Conservation (phyloP, 1,140 invertebrate genomes). For the Camponotus vicinus region DNA sequence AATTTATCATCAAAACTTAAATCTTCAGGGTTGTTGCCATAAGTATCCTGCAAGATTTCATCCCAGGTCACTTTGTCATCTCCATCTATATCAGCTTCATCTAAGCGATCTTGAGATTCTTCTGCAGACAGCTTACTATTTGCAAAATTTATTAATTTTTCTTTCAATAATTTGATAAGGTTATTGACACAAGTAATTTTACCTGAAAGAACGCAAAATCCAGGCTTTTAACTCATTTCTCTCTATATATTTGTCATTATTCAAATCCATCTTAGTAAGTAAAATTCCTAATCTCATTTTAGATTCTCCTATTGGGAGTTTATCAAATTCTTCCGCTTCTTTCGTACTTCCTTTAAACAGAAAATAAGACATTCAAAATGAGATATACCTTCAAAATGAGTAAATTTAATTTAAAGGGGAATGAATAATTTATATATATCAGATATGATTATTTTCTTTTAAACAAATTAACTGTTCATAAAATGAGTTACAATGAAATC, state of each 20-base stretch:
- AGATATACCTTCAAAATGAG: background rate
- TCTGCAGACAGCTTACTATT: constrained; percentile 94
- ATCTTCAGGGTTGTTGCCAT: constrained; percentile 89
- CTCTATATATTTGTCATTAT: constrained; percentile 92
- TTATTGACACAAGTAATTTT: constrained; percentile 18
- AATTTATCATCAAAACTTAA: constrained; percentile 86
- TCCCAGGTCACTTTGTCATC: constrained; percentile 95
- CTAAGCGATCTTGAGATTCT: constrained; percentile 94
- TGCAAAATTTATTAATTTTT: constrained; percentile 38
- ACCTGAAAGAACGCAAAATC: constrained; percentile 97
- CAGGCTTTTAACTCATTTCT: constrained; percentile 95
- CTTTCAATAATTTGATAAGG: background rate
- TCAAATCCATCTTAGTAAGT: constrained; percentile 95
- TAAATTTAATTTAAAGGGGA: background rate
- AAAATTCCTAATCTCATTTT: constrained; percentile 92
- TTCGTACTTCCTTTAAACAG: constrained; percentile 93
- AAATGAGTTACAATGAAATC: background rate
- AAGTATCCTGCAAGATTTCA: constrained; percentile 95
- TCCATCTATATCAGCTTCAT: constrained; percentile 94
- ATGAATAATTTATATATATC: background rate
- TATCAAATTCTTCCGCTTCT: constrained; percentile 97
- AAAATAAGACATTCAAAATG: constrained; percentile 71
- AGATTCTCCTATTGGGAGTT: constrained; percentile 94
- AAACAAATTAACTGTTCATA: background rate
- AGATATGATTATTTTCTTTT: background rate